phyloP scores from a whole-genome alignment of 2,888 invertebrate species.

The Drosophila maculinotata region DNA sequence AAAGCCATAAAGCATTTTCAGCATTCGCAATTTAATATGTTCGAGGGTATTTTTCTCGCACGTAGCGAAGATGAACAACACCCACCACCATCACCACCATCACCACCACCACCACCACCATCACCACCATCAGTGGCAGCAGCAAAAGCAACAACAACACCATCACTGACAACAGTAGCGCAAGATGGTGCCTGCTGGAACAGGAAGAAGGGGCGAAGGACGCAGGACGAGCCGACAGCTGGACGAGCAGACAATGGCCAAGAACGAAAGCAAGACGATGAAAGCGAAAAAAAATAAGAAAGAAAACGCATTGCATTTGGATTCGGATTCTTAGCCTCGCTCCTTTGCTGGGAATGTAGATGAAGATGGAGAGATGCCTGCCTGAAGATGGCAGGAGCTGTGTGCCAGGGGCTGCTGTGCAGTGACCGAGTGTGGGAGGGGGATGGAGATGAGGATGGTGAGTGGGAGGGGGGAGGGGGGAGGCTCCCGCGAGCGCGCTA shows the following conservation, averaged over 20 bases:
- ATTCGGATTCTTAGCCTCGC: constrained; percentile 50
- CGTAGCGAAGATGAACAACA: constrained; percentile 81
- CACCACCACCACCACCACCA: constrained; percentile 21
- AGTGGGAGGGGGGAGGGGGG: constrained; percentile 8
- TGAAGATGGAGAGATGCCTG: constrained; percentile 50
- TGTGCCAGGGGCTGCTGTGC: constrained; percentile 7
- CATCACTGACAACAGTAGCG: constrained; percentile 40
- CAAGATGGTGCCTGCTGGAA: constrained; percentile 77
- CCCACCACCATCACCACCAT: constrained; percentile 63
- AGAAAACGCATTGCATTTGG: constrained; percentile 55
- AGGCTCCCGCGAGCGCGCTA: constrained; percentile 74
- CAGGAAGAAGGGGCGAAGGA: constrained; percentile 44
- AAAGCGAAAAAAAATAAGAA: constrained; percentile 25
- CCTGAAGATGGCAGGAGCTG: constrained; percentile 7
- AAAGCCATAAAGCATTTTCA: constrained; percentile 85
- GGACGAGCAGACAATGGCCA: constrained; percentile 62
- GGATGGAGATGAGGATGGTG: too few relatives aligned
- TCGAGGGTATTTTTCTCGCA: constrained; percentile 82
- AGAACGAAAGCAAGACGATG: constrained; percentile 31
- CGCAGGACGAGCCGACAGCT: constrained; percentile 43
- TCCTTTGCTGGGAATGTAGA: constrained; percentile 31
- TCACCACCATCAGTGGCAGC: constrained; percentile 25
- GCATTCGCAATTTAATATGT: constrained; percentile 84
- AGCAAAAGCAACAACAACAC: constrained; percentile 51
- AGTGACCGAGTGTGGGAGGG: background rate